Evolutionary conservation across 2,888 invertebrate genomes (phyloP).

Genomic region (Entomobrya proxima): DNA sequence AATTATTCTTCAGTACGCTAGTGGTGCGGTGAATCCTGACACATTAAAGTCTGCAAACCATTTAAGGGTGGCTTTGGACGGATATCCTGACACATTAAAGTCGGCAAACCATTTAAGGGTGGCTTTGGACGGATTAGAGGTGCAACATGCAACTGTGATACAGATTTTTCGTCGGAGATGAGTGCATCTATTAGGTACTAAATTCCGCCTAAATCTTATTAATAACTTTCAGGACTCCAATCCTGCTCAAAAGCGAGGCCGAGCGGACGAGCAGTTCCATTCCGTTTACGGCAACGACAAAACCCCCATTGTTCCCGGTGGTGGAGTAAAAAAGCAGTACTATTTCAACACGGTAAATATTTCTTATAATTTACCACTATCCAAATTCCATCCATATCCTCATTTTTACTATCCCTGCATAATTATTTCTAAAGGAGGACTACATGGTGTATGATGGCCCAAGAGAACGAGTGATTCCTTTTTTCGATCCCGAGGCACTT

Average conservation of each 20-base stretch:
- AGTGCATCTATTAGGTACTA: not conserved
- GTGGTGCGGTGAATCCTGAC: not conserved
- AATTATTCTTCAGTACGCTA: not conserved
- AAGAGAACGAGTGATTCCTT: conserved; percentile 38
- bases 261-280: conserved; percentile 29
- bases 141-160: not conserved
- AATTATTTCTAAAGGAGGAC: conserved; percentile 47
- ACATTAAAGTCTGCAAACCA: not conserved
- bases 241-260: conserved; percentile 17
- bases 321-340: conserved; percentile 23
- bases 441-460: conserved; percentile 43
- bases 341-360: conserved; percentile 37
- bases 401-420: too few relatives aligned
- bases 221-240: conserved; percentile 26
- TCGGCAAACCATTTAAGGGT: conserved; percentile 10
- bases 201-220: not conserved
- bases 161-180: not conserved
- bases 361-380: not conserved
- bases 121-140: conserved; percentile 25
- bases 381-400: not conserved
- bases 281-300: conserved; percentile 56
- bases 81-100: not conserved
- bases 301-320: conserved; percentile 48
- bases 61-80: conserved; percentile 19
- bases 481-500: conserved; percentile 61